Evolutionary conservation across 2,888 invertebrate genomes (phyloP).

Genomic region (Andrena chrysosceles): DNA sequence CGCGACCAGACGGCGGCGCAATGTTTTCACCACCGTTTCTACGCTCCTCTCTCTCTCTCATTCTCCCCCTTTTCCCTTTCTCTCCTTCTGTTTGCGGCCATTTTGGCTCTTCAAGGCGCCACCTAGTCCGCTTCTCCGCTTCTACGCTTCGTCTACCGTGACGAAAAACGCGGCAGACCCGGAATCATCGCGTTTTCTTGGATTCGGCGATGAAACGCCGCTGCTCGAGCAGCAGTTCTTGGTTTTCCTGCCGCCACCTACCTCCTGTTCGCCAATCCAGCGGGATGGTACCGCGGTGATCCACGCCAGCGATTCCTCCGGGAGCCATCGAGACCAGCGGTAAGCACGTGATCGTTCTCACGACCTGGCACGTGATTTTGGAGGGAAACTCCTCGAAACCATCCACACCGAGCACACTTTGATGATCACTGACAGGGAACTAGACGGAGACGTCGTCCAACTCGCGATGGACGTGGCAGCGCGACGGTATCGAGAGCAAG

Average conservation of each 20-base stretch:
- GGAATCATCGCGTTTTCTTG: slow-evolving; percentile 19
- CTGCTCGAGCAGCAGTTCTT: neutral
- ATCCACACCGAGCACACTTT: slow-evolving; percentile 38
- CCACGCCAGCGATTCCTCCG: slow-evolving; percentile 9
- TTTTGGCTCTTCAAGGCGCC: slow-evolving; percentile 73
- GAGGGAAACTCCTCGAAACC: neutral
- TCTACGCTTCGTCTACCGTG: slow-evolving; percentile 63
- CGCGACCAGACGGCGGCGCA: neutral
- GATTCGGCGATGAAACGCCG: neutral
- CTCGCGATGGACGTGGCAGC: slow-evolving; percentile 1
- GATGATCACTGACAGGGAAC: slow-evolving; percentile 23
- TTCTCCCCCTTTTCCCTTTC: slow-evolving; percentile 11
- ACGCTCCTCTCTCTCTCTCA: slow-evolving; percentile 13
- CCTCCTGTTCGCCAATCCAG: neutral
- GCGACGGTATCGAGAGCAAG: neutral
- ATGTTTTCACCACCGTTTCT: slow-evolving; percentile 38
- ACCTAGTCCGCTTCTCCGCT: slow-evolving; percentile 65
- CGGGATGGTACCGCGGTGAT: too few relatives aligned
- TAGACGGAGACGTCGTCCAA: neutral
- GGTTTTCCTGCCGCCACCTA: neutral
- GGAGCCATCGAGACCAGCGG: neutral
- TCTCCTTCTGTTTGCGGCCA: slow-evolving; percentile 54
- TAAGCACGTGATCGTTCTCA: slow-evolving; percentile 17
- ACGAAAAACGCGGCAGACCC: slow-evolving; percentile 65
- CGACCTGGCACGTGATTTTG: slow-evolving; percentile 7